Percentiles rank a stretch among this genome's conserved stretches.
Conservation (phyloP, 2,113 vertebrate genomes). For the Oreochromis aureus region DNA sequence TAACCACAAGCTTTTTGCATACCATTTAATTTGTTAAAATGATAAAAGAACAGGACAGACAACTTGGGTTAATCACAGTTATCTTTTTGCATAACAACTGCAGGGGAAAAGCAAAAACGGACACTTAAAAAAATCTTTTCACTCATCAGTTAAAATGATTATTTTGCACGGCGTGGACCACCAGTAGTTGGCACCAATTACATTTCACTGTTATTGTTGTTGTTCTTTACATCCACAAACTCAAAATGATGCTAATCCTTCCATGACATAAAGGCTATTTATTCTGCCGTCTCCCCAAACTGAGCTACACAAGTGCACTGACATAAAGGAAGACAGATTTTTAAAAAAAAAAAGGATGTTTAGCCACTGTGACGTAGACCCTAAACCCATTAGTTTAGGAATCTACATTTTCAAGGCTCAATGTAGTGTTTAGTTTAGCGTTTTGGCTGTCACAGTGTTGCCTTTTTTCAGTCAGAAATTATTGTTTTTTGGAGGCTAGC, state of each 20-base stretch:
- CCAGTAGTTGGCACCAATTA: neutral
- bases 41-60: neutral
- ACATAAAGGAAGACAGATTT: neutral
- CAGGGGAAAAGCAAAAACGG: neutral
- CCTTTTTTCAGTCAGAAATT: neutral
- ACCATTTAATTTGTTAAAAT: neutral
- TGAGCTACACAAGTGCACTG: neutral
- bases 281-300: neutral
- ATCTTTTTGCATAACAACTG: neutral
- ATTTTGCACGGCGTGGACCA: neutral
- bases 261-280: neutral
- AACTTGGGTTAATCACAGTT: neutral
- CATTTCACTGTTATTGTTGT: neutral
- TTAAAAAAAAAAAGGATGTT: neutral
- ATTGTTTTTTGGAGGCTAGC: neutral
- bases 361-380: neutral
- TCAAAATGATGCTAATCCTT: neutral
- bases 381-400: neutral
- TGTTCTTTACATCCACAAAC: neutral
- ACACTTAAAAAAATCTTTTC: rapidly evolving
- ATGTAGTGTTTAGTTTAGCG: neutral
- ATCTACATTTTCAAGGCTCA: neutral
- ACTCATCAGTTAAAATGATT: neutral
- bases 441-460: neutral
- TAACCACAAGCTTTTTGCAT: neutral